Conservation (phyloP, 2,113 vertebrate species). For the Cheilinus undulatus region DNA sequence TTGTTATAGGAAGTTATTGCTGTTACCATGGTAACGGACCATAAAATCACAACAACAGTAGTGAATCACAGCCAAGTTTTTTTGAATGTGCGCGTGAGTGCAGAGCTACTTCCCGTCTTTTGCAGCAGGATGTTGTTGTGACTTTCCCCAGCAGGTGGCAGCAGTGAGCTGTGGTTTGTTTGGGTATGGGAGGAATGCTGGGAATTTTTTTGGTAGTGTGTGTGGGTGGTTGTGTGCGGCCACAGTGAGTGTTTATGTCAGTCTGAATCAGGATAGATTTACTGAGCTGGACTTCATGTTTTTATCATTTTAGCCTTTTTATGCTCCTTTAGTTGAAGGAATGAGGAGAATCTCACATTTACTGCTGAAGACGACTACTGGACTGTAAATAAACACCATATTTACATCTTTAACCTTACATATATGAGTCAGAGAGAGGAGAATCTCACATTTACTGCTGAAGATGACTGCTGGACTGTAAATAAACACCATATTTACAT, state of each 20-base stretch:
- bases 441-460: too few species aligned
- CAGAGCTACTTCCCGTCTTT: not conserved
- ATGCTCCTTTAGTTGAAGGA: not conserved
- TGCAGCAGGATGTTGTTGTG: not conserved
- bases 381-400: too few species aligned
- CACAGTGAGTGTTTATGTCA: not conserved
- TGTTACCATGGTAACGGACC: not conserved
- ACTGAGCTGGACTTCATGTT: not conserved
- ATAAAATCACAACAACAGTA: too few species aligned
- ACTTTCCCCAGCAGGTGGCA: conserved; percentile 23
- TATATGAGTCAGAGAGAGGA: too few species aligned
- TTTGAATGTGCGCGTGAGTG: conserved; percentile 5
- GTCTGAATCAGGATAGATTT: not conserved
- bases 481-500: too few species aligned
- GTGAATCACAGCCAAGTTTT: not conserved
- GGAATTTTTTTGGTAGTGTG: conserved; percentile 17
- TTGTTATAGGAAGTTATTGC: conserved; percentile 11
- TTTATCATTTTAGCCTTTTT: too few species aligned
- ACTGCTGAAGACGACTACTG: too few species aligned
- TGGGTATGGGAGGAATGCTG: conserved; percentile 30
- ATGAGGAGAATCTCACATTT: not conserved
- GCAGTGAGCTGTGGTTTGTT: conserved; percentile 14
- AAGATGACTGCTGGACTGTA: too few species aligned
- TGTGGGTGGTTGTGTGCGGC: conserved; percentile 19
- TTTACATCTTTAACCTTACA: too few species aligned